Evolutionary conservation across 2,113 vertebrate species (phyloP).

Genomic region (Macrotus californicus): DNA sequence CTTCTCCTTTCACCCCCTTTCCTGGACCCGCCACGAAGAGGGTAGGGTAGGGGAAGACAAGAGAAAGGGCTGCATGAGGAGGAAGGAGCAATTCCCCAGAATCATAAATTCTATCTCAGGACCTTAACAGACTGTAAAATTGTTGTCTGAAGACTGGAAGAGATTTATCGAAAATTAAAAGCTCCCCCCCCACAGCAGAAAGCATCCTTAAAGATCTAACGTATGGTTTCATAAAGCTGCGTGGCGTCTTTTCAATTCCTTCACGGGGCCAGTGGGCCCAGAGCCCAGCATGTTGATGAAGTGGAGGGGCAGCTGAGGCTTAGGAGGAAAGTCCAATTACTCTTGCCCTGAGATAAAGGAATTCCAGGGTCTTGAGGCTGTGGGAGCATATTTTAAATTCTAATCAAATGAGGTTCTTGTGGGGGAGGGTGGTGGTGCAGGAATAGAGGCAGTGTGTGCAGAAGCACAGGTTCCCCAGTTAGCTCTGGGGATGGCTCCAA

Average conservation of each 20-base stretch:
- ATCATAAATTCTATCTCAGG: slow-evolving; percentile 62
- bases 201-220: slow-evolving; percentile 71
- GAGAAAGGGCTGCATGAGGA: slow-evolving; percentile 26
- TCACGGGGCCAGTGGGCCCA: slow-evolving; percentile 56
- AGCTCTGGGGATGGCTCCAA: not conserved
- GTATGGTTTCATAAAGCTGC: slow-evolving; percentile 73
- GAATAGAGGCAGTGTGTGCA: not conserved
- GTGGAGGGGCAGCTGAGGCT: slow-evolving; percentile 43
- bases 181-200: slow-evolving; percentile 35
- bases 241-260: slow-evolving; percentile 75
- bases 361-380: slow-evolving; percentile 74
- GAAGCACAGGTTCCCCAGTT: not conserved
- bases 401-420: slow-evolving; percentile 60
- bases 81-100: slow-evolving; percentile 48
- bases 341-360: slow-evolving; percentile 59
- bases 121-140: slow-evolving; percentile 67
- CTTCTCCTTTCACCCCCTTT: not conserved
- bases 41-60: not conserved
- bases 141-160: slow-evolving; percentile 72
- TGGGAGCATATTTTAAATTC: slow-evolving; percentile 67
- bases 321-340: slow-evolving; percentile 73
- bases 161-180: slow-evolving; percentile 73
- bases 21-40: not conserved
- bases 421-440: not conserved
- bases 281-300: slow-evolving; percentile 71